phyloP scores from a whole-genome alignment of 2,797 vertebrate genomes.

The Bradypodion ventrale region DNA sequence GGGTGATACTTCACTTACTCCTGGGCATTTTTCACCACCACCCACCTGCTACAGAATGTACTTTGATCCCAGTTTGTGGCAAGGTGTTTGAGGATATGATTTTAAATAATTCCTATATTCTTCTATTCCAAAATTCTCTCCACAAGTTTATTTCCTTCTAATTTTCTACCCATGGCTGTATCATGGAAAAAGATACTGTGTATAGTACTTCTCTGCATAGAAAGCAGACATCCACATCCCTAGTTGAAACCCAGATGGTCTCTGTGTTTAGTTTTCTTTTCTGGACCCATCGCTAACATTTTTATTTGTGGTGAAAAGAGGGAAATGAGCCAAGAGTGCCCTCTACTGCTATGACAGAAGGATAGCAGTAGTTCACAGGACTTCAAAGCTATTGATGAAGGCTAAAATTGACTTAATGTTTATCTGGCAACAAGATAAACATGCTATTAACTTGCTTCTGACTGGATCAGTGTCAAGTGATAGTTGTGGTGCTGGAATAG shows the following conservation, averaged over 20 bases:
- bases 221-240: neutral
- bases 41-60: too few relatives aligned
- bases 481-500: neutral
- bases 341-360: conserved; percentile 36
- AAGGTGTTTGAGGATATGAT: neutral
- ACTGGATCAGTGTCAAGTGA: neutral
- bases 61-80: neutral
- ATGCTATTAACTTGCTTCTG: neutral
- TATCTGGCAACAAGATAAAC: neutral
- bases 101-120: neutral
- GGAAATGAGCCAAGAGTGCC: neutral
- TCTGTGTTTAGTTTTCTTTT: neutral
- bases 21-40: too few relatives aligned
- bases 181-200: too few relatives aligned
- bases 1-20: neutral
- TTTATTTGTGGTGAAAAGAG: neutral
- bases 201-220: neutral
- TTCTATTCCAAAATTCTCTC: neutral
- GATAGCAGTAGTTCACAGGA: neutral
- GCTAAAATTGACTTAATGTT: neutral
- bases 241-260: neutral
- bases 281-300: neutral
- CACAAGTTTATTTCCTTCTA: neutral
- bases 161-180: neutral
- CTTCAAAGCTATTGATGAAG: neutral